Percentiles rank a stretch among this genome's conserved stretches.
Conservation (phyloP, 2,113 vertebrate species). For the Labrus mixtus region DNA sequence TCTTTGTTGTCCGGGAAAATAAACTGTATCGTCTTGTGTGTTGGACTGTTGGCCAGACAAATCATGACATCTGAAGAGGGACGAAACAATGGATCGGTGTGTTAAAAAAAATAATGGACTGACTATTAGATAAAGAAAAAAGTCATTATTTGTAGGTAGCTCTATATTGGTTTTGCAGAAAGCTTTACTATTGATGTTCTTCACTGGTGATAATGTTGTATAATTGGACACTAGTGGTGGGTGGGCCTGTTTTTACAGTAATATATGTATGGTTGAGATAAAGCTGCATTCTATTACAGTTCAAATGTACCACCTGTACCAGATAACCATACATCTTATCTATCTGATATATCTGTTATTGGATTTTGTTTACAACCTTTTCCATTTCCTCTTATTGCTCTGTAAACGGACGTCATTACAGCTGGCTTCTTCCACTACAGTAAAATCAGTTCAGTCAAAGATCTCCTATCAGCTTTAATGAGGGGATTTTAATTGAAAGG, state of each 20-base stretch:
- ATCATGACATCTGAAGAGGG: background rate
- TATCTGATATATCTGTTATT: background rate
- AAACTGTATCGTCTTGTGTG: background rate
- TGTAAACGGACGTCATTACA: background rate
- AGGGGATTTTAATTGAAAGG: slow-evolving; percentile 54
- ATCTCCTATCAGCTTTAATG: slow-evolving; percentile 46
- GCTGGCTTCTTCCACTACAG: background rate
- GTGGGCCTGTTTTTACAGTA: background rate
- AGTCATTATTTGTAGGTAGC: background rate
- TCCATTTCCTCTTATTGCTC: background rate
- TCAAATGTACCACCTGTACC: background rate
- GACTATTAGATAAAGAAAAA: background rate
- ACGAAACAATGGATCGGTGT: background rate
- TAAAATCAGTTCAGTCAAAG: slow-evolving; percentile 25
- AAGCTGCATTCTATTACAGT: background rate
- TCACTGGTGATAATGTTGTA: background rate
- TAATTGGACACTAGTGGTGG: background rate
- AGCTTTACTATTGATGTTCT: background rate
- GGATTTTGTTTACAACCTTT: slow-evolving; percentile 7
- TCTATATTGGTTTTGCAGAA: background rate
- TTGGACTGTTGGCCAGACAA: background rate
- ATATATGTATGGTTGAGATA: background rate
- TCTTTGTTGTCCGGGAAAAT: no score
- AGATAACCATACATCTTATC: slow-evolving; percentile 3
- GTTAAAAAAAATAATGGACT: background rate